These are phyloP conservation scores for Cyphomyrus plagiostoma DNA, from an alignment of 2,113 vertebrate genomes.

Conservation along the genomic window DNA sequence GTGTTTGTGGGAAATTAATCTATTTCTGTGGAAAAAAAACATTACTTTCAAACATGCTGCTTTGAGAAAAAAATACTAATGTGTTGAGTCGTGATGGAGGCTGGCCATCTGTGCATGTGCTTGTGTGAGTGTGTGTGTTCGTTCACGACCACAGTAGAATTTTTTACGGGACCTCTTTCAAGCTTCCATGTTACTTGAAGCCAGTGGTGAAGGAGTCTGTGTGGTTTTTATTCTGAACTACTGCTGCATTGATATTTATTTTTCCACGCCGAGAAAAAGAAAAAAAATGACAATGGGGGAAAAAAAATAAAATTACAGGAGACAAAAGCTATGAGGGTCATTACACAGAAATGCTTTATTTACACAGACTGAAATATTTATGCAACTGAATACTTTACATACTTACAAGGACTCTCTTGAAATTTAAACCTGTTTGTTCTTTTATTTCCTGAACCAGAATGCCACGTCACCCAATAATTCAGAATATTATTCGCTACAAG, in stretches of 20 bases:
- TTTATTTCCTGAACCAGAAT: background rate
- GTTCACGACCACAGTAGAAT: background rate
- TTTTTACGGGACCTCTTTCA: background rate
- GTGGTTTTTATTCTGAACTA: background rate
- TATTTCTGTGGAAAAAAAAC: background rate
- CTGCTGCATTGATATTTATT: background rate
- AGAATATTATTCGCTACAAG: background rate
- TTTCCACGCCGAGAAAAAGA: background rate
- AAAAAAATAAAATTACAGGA: background rate
- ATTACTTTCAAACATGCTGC: background rate
- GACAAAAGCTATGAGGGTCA: background rate
- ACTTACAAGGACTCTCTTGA: background rate
- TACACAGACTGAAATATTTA: background rate
- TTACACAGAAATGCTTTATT: background rate
- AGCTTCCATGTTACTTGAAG: background rate
- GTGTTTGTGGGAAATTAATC: background rate
- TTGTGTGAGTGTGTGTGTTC: background rate
- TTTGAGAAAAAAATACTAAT: background rate
- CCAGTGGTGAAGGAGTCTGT: background rate
- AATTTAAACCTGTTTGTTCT: background rate
- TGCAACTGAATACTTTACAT: background rate
- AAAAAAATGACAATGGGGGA: background rate
- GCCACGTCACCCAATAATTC: background rate
- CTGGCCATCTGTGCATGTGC: background rate
- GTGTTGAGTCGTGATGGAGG: background rate